phyloP scores from a whole-genome alignment of 2,797 vertebrate species.

The Ibycter americanus region DNA sequence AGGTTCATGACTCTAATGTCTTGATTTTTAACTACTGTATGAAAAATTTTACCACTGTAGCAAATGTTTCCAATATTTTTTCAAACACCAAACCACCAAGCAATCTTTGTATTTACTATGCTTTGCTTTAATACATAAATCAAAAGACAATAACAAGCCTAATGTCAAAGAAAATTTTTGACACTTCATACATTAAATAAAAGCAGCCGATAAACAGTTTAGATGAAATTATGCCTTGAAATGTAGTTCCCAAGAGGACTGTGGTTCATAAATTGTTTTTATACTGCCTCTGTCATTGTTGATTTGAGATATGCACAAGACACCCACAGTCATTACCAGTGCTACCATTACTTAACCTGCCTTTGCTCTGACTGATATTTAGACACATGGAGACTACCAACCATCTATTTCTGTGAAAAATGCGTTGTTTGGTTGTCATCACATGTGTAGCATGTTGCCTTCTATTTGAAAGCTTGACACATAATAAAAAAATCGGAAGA shows the following conservation, averaged over 20 bases:
- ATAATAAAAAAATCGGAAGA: conserved; percentile 13
- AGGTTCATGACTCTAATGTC: background rate
- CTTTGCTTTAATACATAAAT: conserved; percentile 72
- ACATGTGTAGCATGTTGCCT: background rate
- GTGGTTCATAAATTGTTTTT: conserved; percentile 78
- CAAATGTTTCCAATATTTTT: conserved; percentile 75
- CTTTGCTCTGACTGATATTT: conserved; percentile 41
- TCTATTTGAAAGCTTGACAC: conserved; percentile 54
- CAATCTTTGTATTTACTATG: conserved; percentile 69
- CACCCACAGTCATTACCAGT: conserved; percentile 62
- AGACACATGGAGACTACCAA: conserved; percentile 21
- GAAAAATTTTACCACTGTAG: conserved; percentile 38
- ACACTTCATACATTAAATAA: conserved; percentile 78
- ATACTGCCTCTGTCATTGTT: conserved; percentile 74
- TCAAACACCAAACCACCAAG: conserved; percentile 65
- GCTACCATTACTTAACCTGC: conserved; percentile 49
- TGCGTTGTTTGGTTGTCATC: conserved; percentile 31
- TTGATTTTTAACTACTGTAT: conserved; percentile 2
- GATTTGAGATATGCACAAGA: conserved; percentile 71
- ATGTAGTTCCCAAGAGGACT: conserved; percentile 72
- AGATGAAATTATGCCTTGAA: conserved; percentile 77
- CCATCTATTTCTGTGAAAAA: conserved; percentile 53
- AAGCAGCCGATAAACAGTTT: conserved; percentile 78
- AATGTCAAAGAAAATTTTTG: conserved; percentile 76
- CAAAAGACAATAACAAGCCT: conserved; percentile 73